These are phyloP conservation scores for Amblyopsis rosae DNA, from an alignment of 2,113 vertebrate genomes.

Conservation along the genomic window DNA sequence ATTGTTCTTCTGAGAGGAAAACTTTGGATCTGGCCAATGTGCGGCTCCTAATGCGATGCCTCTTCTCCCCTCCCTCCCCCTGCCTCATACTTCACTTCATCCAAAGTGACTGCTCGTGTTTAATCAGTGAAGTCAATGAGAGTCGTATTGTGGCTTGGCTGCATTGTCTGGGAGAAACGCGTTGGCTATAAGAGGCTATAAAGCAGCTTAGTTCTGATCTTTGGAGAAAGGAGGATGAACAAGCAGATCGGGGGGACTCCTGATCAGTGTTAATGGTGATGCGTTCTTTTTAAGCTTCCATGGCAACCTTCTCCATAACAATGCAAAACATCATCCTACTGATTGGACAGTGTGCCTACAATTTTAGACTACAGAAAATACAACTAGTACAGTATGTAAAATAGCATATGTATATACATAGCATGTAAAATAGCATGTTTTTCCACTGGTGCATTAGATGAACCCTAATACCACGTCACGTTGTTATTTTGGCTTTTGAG, in stretches of 20 bases:
- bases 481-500: no score
- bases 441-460: neutral
- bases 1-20: slow-evolving; percentile 74
- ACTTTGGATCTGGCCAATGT: slow-evolving; percentile 67
- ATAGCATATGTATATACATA: neutral
- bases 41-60: neutral
- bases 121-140: slow-evolving; percentile 66
- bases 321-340: slow-evolving; percentile 56
- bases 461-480: no score
- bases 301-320: slow-evolving; percentile 46
- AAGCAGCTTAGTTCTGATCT: slow-evolving; percentile 71
- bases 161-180: slow-evolving; percentile 63
- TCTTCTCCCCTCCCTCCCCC: slow-evolving; percentile 1
- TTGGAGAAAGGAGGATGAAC: slow-evolving; percentile 68
- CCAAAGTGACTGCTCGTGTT: slow-evolving; percentile 53
- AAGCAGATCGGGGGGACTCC: slow-evolving; percentile 67
- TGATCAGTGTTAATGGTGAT: slow-evolving; percentile 70
- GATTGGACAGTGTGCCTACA: slow-evolving; percentile 36
- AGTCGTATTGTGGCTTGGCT: slow-evolving; percentile 51
- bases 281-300: slow-evolving; percentile 52
- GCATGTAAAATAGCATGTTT: neutral
- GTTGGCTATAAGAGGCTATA: slow-evolving; percentile 60
- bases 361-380: neutral
- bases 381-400: no score
- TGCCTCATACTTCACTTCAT: slow-evolving; percentile 41